A percentile compares a stretch with the other conserved stretches of the same genome.
Evolutionary conservation across 2,888 invertebrate genomes (phyloP).

Genomic region (Agonum fuliginosum): DNA sequence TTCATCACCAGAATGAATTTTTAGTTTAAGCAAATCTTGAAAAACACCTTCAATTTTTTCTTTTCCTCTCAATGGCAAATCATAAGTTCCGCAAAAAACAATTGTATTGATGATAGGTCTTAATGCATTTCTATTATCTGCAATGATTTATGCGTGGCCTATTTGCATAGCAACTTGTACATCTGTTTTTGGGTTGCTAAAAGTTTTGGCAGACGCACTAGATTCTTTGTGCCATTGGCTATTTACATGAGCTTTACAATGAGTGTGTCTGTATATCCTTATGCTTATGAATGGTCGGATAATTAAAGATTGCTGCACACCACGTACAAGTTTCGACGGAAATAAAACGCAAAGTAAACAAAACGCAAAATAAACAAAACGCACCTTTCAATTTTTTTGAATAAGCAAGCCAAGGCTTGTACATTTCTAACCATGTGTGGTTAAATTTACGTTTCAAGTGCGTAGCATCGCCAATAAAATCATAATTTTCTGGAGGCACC

Average conservation of each 20-base stretch:
- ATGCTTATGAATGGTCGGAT: constrained; percentile 64
- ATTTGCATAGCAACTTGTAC: constrained; percentile 61
- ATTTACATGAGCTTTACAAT: constrained; percentile 63
- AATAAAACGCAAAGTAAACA: constrained; percentile 64
- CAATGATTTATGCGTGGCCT: constrained; percentile 62
- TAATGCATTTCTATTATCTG: constrained; percentile 62
- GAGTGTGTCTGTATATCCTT: constrained; percentile 65
- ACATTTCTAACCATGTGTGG: constrained; percentile 61
- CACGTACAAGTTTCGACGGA: constrained; percentile 60
- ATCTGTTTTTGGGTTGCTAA: constrained; percentile 63
- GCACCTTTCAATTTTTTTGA: constrained; percentile 64
- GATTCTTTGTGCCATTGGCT: constrained; percentile 64
- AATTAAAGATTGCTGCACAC: constrained; percentile 65
- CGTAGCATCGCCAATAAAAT: background rate
- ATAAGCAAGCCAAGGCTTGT: constrained; percentile 63
- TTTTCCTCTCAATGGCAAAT: constrained; percentile 64
- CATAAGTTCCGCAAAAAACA: constrained; percentile 65
- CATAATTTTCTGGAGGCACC: constrained; percentile 2
- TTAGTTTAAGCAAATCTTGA: constrained; percentile 61
- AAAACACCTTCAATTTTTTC: constrained; percentile 61
- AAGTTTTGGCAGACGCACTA: constrained; percentile 64
- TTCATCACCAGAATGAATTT: constrained; percentile 61
- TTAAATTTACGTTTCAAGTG: constrained; percentile 62
- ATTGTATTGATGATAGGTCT: constrained; percentile 61
- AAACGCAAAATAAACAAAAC: constrained; percentile 62